Evolutionary conservation across 2,797 vertebrate species (phyloP), one percentile per base, ranked within the genome.

Genomic region (Lophius americanus): DNA sequence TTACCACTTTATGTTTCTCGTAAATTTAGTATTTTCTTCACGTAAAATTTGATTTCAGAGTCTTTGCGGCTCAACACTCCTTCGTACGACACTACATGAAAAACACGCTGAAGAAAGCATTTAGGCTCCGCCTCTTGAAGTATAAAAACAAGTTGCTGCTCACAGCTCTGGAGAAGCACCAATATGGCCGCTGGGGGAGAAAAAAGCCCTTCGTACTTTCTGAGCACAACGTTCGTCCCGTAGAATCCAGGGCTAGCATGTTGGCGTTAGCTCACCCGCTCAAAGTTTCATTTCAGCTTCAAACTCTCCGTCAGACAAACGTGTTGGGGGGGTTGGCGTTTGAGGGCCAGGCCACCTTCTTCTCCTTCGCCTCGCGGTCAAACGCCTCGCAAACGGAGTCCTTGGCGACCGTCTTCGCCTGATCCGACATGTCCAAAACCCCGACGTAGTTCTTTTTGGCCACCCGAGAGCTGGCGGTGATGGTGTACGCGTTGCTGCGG

Each of bases 381-480:
- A 98, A 98, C 0, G 95, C 90, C 1, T 96, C 94, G 9, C 96
- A 96, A 37, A 94, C 93, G 0, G 94, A 92, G 73, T 97, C 96
- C 90, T 96, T 96, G 83, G 93, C 78, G 54, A 92, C 57, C 0
- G 88, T 90, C 90, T 95, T 96, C 12, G 92, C 79, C 0, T 90
- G 90, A n/a, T 88, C 92, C 0, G 95, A 94, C 62, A 95, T 83
- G 51, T 99, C 97, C 50, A 94, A 93, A 14, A 97, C 96, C 1
- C 98, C 98, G 0, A 99, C 91, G 0, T 98, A 95, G 90, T 99
- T 99, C 86, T 95, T 98, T 77, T 98, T 99, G 72, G 97, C 96
- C 79, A 99, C 91, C 4, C 96, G 93, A 9, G 98, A 96, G 62
- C 96, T 98, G 5, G 95, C 95, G 0, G 98, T 99, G 90, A 99